These are phyloP conservation scores for Tuberolachnus salignus DNA, from an alignment of 2,888 invertebrate species.

Conservation along the genomic window DNA sequence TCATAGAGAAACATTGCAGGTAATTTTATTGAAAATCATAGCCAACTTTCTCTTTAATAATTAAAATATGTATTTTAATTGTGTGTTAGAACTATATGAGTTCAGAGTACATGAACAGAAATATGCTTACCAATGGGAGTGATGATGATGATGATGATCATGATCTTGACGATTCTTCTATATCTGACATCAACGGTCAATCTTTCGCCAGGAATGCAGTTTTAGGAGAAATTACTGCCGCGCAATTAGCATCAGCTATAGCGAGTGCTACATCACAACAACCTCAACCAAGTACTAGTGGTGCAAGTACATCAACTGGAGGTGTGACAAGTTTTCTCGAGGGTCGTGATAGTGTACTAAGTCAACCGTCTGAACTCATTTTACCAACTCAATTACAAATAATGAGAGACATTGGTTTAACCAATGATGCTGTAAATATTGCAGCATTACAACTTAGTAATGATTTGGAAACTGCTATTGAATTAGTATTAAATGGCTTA, in stretches of 20 bases:
- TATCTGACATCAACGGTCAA: background rate
- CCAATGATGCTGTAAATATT: constrained; percentile 54
- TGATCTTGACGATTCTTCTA: constrained; percentile 33
- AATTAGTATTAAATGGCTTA: constrained; percentile 79
- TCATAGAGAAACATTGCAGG: constrained; percentile 5
- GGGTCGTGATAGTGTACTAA: background rate
- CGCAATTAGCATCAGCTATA: constrained; percentile 56
- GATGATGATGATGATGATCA: constrained; percentile 52
- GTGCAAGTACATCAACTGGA: constrained; percentile 37
- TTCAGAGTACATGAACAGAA: too few relatives aligned
- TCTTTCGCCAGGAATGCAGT: constrained; percentile 20
- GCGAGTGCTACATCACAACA: constrained; percentile 49
- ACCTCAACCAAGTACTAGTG: constrained; percentile 31
- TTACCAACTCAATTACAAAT: constrained; percentile 63
- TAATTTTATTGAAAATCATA: constrained; percentile 5
- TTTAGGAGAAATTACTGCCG: constrained; percentile 50
- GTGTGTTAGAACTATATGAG: constrained; percentile 9
- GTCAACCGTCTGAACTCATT: background rate
- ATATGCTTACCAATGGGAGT: background rate
- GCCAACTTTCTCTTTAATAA: constrained; percentile 8
- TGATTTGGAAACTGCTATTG: constrained; percentile 88
- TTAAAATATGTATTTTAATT: constrained; percentile 2
- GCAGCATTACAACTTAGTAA: constrained; percentile 63
- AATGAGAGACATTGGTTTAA: constrained; percentile 80
- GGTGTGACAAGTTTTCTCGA: background rate